Conservation (phyloP, 2,113 vertebrate species). For the Butorides virescens region DNA sequence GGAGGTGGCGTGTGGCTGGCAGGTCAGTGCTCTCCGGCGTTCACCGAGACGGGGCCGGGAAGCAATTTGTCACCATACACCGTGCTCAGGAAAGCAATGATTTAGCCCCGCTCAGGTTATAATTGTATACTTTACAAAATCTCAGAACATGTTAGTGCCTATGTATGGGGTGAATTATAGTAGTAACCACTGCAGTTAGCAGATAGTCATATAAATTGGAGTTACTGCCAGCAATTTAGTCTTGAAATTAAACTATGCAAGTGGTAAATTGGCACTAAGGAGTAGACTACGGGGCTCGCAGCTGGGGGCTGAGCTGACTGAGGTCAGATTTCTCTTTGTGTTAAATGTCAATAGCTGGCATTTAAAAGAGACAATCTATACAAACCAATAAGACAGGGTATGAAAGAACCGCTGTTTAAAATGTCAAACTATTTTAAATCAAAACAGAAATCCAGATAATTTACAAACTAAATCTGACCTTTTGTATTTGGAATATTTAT, state of each 20-base stretch:
- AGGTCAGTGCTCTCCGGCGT: background rate
- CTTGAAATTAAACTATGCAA: conserved; percentile 56
- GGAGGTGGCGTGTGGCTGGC: background rate
- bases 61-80: background rate
- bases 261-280: conserved; percentile 70
- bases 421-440: conserved; percentile 80
- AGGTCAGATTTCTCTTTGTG: conserved; percentile 77
- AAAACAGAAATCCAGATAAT: conserved; percentile 76
- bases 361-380: conserved; percentile 79
- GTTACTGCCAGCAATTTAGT: conserved; percentile 44
- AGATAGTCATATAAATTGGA: conserved; percentile 23
- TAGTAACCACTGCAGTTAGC: background rate
- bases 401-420: conserved; percentile 73
- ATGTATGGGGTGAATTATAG: background rate
- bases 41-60: background rate
- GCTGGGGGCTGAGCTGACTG: conserved; percentile 66
- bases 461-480: conserved; percentile 78
- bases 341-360: conserved; percentile 80
- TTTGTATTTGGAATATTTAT: conserved; percentile 75
- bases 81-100: background rate
- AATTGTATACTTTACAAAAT: conserved; percentile 8
- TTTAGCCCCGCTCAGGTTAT: background rate
- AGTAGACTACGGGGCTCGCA: conserved; percentile 50
- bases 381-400: conserved; percentile 69
- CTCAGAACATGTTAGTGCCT: background rate